phyloP scores from a whole-genome alignment of 2,113 vertebrate species.

The Callocephalon fimbriatum region DNA sequence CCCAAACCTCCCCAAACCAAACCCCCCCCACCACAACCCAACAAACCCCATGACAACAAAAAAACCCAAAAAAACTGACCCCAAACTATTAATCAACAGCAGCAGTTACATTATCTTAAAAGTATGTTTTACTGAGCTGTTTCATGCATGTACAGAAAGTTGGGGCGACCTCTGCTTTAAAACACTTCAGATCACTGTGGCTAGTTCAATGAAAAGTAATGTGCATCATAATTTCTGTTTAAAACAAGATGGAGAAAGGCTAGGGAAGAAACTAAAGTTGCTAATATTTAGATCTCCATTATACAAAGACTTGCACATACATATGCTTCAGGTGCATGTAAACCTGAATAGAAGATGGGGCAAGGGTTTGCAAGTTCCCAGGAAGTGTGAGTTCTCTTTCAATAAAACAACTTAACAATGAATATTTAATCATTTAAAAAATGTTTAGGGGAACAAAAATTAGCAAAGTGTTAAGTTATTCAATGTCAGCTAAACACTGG shows the following conservation, averaged over 20 bases:
- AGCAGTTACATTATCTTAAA: not conserved
- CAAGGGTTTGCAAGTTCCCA: not conserved
- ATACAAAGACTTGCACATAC: not conserved
- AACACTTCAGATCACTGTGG: not conserved
- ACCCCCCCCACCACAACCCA: no score
- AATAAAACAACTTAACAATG: not conserved
- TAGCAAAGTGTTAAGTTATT: not conserved
- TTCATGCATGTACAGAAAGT: not conserved
- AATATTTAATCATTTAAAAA: not conserved
- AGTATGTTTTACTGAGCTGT: not conserved
- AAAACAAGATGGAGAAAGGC: not conserved
- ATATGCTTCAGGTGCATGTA: not conserved
- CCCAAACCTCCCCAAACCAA: no score
- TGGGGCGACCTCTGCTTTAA: not conserved
- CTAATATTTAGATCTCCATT: not conserved
- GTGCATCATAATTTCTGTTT: not conserved
- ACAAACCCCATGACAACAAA: not conserved
- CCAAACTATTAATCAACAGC: not conserved
- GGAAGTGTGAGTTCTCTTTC: not conserved
- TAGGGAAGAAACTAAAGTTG: not conserved
- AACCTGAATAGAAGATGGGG: not conserved
- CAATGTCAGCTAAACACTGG: not conserved
- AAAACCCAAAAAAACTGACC: not conserved
- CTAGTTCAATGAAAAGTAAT: not conserved
- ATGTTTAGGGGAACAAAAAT: not conserved